Base-by-base conservation (phyloP, 2,888 invertebrate species). In the Empis livida region DNA sequence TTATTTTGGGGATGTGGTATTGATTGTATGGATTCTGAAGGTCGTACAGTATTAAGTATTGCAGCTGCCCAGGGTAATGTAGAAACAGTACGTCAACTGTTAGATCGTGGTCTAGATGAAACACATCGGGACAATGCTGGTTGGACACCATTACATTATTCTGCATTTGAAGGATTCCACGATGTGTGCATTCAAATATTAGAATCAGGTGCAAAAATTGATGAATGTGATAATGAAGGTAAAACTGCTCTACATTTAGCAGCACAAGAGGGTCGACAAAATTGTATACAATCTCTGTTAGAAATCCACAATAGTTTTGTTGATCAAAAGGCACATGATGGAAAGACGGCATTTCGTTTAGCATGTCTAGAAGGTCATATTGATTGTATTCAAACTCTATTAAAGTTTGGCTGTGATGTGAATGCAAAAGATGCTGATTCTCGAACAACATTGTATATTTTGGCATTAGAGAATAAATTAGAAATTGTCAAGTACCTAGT, bases 91-190 rank as follows among this genome's bases (percentile, higher is more conserved):
- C 77, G 88, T 16, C 88, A 90, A 61, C 72, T 96, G 39, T 73
- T 96, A 14, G 93, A 90, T 65, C 75, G 92, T 55, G 95, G 89
- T 0, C 63, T 89, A 42, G 89, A 89, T 59, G 89, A 89, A 58
- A 87, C 87, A 51, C 89, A 89, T 61, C 73, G 88, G 16, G 96
- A 96, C 64, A 93, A 94, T 69, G 88, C 90, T 0, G 95, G 96
- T 0, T 96, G 95, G 96, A 95, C 96, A 1, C 94, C 97, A 1
- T 67, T 97, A 46, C 95, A 96, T 64, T 95, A 96, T 64, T 86
- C 95, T 0, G 90, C 95, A 13, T 95, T 94, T 64, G 93, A 96
- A 73, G 86, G 82, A 69, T 67, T 64, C 54, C 63, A 65, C 42
- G 68, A 70, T 50, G 67, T 70, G 47, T 69, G 68, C 47, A 52